phyloP scores from a whole-genome alignment of 2,888 invertebrate species.

The Spodoptera littoralis region DNA sequence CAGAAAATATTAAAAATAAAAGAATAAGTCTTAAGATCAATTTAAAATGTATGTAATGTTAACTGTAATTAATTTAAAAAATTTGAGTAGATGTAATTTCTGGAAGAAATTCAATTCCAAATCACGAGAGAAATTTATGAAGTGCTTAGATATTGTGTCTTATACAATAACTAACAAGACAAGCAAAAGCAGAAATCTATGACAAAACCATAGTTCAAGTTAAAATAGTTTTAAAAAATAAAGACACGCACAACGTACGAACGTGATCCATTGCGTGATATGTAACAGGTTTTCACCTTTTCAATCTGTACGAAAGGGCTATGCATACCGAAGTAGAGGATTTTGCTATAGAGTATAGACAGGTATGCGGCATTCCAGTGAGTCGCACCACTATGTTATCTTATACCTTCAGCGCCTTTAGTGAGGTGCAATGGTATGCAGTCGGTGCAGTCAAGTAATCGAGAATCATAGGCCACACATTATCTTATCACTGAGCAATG shows the following conservation, averaged over 20 bases:
- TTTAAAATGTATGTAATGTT: too few relatives aligned
- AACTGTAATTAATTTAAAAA: too few relatives aligned
- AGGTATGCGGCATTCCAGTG: conserved; percentile 14
- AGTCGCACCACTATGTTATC: conserved; percentile 39
- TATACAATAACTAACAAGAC: too few relatives aligned
- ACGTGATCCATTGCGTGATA: conserved; percentile 43
- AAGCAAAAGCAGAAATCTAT: background rate
- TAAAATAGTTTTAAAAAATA: conserved; percentile 21
- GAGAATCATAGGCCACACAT: conserved; percentile 33
- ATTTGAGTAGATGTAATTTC: too few relatives aligned
- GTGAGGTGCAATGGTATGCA: conserved; percentile 29
- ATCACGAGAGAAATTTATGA: too few relatives aligned
- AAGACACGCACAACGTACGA: conserved; percentile 30
- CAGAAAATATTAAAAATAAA: background rate
- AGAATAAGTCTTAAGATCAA: background rate
- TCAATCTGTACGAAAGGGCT: conserved; percentile 9
- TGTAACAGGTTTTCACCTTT: conserved; percentile 37
- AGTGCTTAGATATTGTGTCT: too few relatives aligned
- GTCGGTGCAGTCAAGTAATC: conserved; percentile 36
- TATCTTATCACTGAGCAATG: conserved; percentile 15
- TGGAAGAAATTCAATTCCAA: too few relatives aligned
- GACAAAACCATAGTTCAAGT: conserved; percentile 9
- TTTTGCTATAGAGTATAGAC: conserved; percentile 7
- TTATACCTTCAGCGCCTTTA: conserved; percentile 7
- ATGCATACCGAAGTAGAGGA: conserved; percentile 3